A percentile compares a stretch with the other conserved stretches of the same genome.
Conservation (phyloP, 2,797 vertebrate genomes). For the Squalus acanthias region DNA sequence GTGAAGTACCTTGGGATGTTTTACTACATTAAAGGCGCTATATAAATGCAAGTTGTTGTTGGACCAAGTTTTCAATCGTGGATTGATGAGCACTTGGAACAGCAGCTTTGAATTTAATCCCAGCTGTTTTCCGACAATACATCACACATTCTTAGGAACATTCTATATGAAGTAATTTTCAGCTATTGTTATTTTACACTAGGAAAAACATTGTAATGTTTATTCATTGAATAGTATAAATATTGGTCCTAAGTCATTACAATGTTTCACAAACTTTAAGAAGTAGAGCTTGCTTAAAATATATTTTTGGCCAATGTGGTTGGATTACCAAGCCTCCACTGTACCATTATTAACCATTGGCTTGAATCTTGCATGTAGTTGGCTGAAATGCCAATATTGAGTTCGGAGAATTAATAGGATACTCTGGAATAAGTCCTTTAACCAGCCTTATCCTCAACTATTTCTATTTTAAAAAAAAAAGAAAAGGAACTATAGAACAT, state of each 20-base stretch:
- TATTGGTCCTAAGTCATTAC: background rate
- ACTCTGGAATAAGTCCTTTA: background rate
- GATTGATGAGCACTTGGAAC: background rate
- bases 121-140: background rate
- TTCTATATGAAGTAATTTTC: background rate
- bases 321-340: background rate
- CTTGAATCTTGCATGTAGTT: background rate
- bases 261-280: background rate
- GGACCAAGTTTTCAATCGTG: background rate
- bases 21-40: no score
- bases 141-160: background rate
- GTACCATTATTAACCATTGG: background rate
- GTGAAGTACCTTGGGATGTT: no score
- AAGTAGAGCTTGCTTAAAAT: background rate
- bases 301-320: no score
- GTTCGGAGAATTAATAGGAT: no score
- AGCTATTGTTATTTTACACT: background rate
- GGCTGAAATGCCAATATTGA: background rate
- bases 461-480: background rate
- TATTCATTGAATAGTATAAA: background rate
- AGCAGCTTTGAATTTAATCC: background rate
- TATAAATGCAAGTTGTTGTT: background rate
- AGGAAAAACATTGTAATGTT: background rate
- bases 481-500: background rate
- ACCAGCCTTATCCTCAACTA: background rate